Base-by-base conservation (phyloP, 2,113 vertebrate genomes). In the Oreotrochilus melanogaster region DNA sequence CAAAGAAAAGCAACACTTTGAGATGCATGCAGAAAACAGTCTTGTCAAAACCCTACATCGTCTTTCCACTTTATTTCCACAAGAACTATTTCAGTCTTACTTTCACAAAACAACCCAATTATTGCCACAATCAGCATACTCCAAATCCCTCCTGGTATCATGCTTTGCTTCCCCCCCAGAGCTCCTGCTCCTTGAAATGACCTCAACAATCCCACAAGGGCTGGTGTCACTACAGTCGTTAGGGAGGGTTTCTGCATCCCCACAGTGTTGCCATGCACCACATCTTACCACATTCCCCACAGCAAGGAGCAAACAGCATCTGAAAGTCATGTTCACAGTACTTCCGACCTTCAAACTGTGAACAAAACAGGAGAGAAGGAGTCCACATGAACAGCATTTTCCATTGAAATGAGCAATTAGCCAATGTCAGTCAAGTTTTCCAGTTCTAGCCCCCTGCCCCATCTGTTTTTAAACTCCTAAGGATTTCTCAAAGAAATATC, bases 271-370 rank as follows among this genome's bases (percentile, higher is more conserved):
- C 7, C 43, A 42, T 18, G 54, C 54, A 39, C 16, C 57, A 74
- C 10, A 28, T 31, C 98, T 98, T 97, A 98, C 98, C 98, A 7
- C 98, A 98, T 37, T 98, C 95, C 18, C 98, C 97, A 0, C 98
- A 98, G 96, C 98, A 98, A 1, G 98, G 98, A 75, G 98, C 98
- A 96, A 98, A 98, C 57, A 98, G 97, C 98, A 98, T 98, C 73
- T 98, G 98, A 66, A 98, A 98, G 89, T 98, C 98, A 12, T 98
- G 98, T 48, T 98, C 98, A 4, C 98, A 98, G 89, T 98, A 98
- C 86, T 98, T 98, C 72, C 98, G 95, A 37, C 98, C 98, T 97
- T 98, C 98, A 39, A 98, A 98, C 98, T 98, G 94, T 42, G 84
- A 92, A 60, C 7, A 39, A 92, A 83, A 85, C 11, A 31, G 94